Evolutionary conservation across 2,888 invertebrate genomes (phyloP).

Genomic region (Acronicta alni): DNA sequence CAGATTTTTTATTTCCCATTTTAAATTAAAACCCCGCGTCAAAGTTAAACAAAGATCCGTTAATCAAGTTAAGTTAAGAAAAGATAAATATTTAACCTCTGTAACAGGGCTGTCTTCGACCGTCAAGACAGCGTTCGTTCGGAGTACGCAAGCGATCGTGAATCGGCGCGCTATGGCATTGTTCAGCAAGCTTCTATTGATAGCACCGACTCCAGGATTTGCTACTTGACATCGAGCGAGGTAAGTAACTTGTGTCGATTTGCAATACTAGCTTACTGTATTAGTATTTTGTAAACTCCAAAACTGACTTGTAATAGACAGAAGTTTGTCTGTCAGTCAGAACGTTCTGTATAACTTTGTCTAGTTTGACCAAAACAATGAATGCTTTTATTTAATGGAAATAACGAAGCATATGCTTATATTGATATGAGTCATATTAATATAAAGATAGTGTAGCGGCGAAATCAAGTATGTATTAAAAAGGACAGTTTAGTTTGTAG

Average conservation of each 20-base stretch:
- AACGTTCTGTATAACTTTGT: too few species aligned
- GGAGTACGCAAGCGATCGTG: slow-evolving; percentile 97
- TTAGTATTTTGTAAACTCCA: too few species aligned
- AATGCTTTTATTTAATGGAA: too few species aligned
- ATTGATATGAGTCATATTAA: too few species aligned
- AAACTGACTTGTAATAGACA: too few species aligned
- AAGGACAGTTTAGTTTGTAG: too few species aligned
- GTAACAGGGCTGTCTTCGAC: slow-evolving; percentile 94
- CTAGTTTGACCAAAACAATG: too few species aligned
- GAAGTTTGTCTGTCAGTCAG: too few species aligned
- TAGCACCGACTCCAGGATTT: slow-evolving; percentile 97
- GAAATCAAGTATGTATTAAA: too few species aligned
- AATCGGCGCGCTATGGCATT: slow-evolving; percentile 95
- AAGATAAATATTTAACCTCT: slow-evolving; percentile 52
- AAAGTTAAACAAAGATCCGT: slow-evolving; percentile 40
- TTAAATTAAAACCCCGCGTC: slow-evolving; percentile 25
- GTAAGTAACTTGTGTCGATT: slow-evolving; percentile 89
- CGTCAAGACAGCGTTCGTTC: slow-evolving; percentile 96
- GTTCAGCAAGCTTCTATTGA: slow-evolving; percentile 98
- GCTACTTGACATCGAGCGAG: slow-evolving; percentile 98
- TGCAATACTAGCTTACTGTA: too few species aligned
- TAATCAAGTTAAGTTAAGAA: slow-evolving; percentile 42
- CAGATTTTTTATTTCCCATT: slow-evolving; percentile 14
- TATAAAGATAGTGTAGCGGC: too few species aligned
- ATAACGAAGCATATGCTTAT: too few species aligned